Percentiles rank a stretch among this genome's conserved stretches.
These are phyloP conservation scores for Tricholauxania praeusta DNA, from an alignment of 2,888 invertebrate species.

Conservation along the genomic window DNA sequence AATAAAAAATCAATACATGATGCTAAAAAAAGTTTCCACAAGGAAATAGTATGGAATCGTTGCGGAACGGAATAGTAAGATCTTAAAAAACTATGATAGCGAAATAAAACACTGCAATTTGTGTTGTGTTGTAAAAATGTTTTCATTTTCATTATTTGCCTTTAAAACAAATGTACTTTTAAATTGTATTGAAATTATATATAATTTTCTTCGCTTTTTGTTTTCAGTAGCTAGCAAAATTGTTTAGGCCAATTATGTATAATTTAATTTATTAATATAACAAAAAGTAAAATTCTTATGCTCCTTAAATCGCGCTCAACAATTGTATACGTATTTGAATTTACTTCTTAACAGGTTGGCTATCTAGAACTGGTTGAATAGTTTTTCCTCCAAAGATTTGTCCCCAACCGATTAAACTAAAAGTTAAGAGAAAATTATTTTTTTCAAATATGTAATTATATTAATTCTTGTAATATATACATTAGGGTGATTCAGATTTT, in stretches of 20 bases:
- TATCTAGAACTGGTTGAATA: conserved; percentile 79
- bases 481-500: no score
- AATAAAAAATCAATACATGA: no score
- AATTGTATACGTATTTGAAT: conserved; percentile 15
- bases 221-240: conserved; percentile 19
- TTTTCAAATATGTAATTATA: conserved; percentile 16
- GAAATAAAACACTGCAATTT: conserved; percentile 1
- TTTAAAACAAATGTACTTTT: conserved; percentile 40
- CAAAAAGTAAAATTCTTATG: background rate
- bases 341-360: conserved; percentile 47
- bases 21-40: no score
- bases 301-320: conserved; percentile 11
- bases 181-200: conserved; percentile 41
- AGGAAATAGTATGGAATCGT: no score
- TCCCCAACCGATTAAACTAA: conserved; percentile 98
- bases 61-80: no score
- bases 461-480: no score
- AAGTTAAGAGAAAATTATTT: conserved; percentile 54
- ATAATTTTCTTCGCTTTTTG: conserved; percentile 31
- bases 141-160: conserved; percentile 36
- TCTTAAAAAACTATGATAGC: no score
- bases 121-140: conserved; percentile 38
- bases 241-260: conserved; percentile 22
- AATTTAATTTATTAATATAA: conserved; percentile 17
- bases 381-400: conserved; percentile 98